phyloP scores from a whole-genome alignment of 2,888 invertebrate genomes.

The Leucoma salicis region DNA sequence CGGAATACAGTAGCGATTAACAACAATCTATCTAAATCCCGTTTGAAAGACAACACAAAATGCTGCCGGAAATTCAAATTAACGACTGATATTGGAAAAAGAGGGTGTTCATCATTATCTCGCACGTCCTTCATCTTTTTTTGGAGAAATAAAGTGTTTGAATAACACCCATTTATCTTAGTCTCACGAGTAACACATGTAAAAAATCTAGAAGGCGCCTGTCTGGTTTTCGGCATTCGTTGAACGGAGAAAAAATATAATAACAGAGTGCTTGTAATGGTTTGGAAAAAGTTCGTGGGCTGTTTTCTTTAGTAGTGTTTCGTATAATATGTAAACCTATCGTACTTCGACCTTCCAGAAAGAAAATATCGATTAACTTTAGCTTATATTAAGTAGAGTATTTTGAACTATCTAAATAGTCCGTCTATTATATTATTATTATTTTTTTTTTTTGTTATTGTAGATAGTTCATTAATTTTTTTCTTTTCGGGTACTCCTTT shows the following conservation, averaged over 20 bases:
- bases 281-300: background rate
- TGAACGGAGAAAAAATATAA: slow-evolving; percentile 4
- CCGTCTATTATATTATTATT: no score
- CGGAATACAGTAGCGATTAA: no score
- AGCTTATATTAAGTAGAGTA: no score
- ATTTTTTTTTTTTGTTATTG: no score
- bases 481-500: no score
- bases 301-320: background rate
- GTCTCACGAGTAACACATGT: slow-evolving; percentile 18
- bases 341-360: no score
- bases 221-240: slow-evolving; percentile 5
- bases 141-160: slow-evolving; percentile 34
- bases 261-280: slow-evolving; percentile 2
- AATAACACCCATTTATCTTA: slow-evolving; percentile 31
- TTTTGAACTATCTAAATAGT: no score
- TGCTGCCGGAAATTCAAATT: slow-evolving; percentile 28
- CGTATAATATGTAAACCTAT: no score
- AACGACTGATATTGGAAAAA: slow-evolving; percentile 26
- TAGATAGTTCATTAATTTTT: no score
- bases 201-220: slow-evolving; percentile 12
- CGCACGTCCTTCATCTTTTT: slow-evolving; percentile 22
- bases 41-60: slow-evolving; percentile 5
- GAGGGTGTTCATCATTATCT: slow-evolving; percentile 30
- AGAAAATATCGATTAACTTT: no score
- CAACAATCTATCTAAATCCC: slow-evolving; percentile 14